Evolutionary conservation across 2,888 invertebrate genomes (phyloP).

Genomic region (Orthosia gracilis): DNA sequence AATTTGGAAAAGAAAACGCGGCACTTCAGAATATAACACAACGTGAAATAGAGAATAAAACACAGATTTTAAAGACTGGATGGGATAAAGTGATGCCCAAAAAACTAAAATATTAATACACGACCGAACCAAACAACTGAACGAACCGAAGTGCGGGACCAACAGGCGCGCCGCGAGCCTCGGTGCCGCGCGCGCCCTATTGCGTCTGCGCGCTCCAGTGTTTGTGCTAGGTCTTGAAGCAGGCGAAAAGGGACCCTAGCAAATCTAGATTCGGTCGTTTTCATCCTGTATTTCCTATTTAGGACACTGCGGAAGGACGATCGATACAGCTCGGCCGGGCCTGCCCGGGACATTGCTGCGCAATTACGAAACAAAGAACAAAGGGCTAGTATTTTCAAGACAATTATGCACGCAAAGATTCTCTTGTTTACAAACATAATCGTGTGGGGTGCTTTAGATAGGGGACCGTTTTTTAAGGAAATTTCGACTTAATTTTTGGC

Average conservation of each 20-base stretch:
- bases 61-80: neutral
- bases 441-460: constrained; percentile 4
- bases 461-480: too few relatives aligned
- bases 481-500: neutral
- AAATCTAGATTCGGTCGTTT: constrained; percentile 35
- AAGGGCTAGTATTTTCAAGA: neutral
- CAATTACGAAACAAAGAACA: constrained; percentile 34
- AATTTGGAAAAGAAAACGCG: too few relatives aligned
- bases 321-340: constrained; percentile 28
- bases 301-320: neutral
- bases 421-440: constrained; percentile 7
- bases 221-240: constrained; percentile 8
- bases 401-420: neutral
- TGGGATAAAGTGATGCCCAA: neutral
- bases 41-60: constrained; percentile 17
- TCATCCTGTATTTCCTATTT: constrained; percentile 16
- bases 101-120: neutral
- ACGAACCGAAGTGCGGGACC: constrained; percentile 33
- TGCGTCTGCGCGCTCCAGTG: constrained; percentile 29
- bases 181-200: neutral
- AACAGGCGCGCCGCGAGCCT: neutral
- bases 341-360: constrained; percentile 19
- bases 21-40: neutral
- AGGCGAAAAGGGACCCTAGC: constrained; percentile 41
- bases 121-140: constrained; percentile 45